A percentile compares a stretch with the other conserved stretches of the same genome.
phyloP scores from a whole-genome alignment of 2,113 vertebrate genomes.

The Rattus rattus region DNA sequence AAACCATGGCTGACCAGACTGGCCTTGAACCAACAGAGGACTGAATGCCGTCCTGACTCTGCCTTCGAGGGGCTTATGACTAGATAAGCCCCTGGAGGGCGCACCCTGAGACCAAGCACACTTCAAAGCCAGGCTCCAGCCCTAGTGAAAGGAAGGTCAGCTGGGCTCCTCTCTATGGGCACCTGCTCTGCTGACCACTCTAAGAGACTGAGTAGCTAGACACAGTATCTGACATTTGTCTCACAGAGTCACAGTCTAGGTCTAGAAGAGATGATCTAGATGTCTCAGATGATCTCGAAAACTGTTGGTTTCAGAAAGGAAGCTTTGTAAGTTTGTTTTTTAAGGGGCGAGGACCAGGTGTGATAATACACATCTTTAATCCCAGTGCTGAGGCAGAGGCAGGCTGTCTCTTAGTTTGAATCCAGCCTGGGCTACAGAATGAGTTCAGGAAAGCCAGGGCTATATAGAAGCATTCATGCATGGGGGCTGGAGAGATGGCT shows the following conservation, averaged over 20 bases:
- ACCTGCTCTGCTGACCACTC: not conserved
- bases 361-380: not conserved
- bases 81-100: not conserved
- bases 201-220: not conserved
- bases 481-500: too few species aligned
- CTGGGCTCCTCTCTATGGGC: not conserved
- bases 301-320: conserved; percentile 49
- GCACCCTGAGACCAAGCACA: not conserved
- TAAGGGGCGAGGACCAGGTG: not conserved
- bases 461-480: not conserved
- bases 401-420: not conserved
- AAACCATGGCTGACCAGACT: not conserved
- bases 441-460: not conserved
- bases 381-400: not conserved
- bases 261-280: not conserved
- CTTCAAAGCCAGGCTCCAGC: conserved; percentile 12
- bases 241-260: not conserved
- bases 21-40: not conserved
- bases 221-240: not conserved
- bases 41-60: not conserved
- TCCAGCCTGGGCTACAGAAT: not conserved
- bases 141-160: not conserved
- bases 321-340: not conserved
- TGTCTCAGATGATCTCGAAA: not conserved
- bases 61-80: conserved; percentile 19